Conservation (phyloP, 53 echinoderm and acorn worm genomes). For the Zoroaster sp. region DNA sequence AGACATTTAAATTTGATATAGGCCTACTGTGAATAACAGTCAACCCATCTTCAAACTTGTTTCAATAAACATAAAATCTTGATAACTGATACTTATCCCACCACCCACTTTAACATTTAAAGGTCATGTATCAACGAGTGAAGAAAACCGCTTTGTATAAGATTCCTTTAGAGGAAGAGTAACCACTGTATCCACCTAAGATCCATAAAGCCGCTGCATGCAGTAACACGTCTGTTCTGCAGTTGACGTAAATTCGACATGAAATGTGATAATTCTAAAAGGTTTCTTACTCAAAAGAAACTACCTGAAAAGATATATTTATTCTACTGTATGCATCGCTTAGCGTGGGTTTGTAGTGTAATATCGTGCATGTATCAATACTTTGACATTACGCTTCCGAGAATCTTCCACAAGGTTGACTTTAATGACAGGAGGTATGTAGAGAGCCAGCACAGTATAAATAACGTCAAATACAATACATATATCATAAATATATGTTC, state of each 20-base stretch:
- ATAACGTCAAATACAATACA: not conserved
- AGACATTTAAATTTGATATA: no score
- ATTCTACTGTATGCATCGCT: not conserved
- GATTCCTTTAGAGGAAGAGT: not conserved
- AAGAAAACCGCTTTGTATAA: not conserved
- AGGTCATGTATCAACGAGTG: not conserved
- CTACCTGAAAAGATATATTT: not conserved
- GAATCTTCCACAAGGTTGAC: not conserved
- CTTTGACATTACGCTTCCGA: no score
- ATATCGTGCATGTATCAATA: no score
- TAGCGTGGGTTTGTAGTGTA: not conserved
- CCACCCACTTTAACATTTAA: constrained; percentile 6
- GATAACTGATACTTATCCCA: not conserved
- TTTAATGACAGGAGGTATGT: not conserved
- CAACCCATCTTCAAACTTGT: not conserved
- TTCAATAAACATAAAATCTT: not conserved
- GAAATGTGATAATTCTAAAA: not conserved
- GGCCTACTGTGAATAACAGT: no score
- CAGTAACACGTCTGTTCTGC: not conserved
- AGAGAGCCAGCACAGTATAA: not conserved
- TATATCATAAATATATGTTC: not conserved
- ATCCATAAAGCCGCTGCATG: not conserved
- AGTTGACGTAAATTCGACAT: not conserved
- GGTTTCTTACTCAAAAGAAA: not conserved
- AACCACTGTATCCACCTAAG: not conserved